Percentiles rank a stretch among this genome's conserved stretches.
Conservation (phyloP, 2,113 vertebrate species). For the Passer domesticus region DNA sequence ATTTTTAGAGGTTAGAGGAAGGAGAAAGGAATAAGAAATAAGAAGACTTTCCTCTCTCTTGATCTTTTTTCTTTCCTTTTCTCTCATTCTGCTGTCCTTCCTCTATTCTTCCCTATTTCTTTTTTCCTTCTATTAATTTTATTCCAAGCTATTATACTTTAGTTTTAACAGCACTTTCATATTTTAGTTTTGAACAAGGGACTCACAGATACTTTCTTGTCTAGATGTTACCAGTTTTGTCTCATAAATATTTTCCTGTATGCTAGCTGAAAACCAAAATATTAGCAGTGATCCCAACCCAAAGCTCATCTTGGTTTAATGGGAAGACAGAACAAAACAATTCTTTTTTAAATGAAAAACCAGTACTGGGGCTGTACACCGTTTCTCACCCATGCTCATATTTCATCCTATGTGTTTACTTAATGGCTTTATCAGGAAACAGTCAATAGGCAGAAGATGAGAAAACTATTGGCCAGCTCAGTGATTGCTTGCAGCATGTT, state of each 20-base stretch:
- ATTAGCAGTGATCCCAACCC: background rate
- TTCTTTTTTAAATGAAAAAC: background rate
- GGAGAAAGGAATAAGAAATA: background rate
- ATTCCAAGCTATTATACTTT: background rate
- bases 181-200: background rate
- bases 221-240: background rate
- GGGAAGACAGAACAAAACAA: background rate
- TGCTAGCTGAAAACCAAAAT: background rate
- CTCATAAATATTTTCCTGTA: background rate
- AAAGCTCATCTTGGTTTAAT: background rate
- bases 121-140: background rate
- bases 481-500: fast-evolving
- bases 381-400: background rate
- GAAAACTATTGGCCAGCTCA: background rate
- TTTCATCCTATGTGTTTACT: background rate
- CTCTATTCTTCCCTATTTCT: background rate
- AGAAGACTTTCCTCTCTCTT: background rate
- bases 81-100: background rate
- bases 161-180: background rate
- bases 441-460: background rate
- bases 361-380: background rate
- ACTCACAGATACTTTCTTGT: background rate
- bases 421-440: background rate
- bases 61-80: background rate
- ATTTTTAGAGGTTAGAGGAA: background rate